Evolutionary conservation across 2,113 vertebrate genomes (phyloP).

Genomic region (Otis tarda): DNA sequence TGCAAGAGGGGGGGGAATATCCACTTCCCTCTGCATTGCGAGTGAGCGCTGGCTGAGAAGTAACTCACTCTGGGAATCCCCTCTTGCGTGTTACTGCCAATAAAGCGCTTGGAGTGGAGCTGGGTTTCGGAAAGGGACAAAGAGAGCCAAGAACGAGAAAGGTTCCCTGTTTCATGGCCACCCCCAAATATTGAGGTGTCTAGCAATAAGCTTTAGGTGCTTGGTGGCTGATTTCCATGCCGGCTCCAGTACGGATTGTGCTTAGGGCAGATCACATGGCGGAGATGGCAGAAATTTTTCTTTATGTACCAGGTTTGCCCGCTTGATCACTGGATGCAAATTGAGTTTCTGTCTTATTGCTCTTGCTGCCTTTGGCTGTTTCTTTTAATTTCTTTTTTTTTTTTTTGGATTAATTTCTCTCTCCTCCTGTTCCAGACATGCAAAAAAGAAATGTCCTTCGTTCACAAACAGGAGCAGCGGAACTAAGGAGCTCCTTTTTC

Average conservation of each 20-base stretch:
- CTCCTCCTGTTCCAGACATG: not conserved
- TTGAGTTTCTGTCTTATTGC: conserved; percentile 29
- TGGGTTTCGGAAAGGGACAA: not conserved
- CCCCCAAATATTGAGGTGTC: not conserved
- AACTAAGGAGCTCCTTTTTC: not conserved
- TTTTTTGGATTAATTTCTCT: not conserved
- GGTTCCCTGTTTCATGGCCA: not conserved
- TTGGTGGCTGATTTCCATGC: rapidly evolving
- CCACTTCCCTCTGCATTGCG: not conserved
- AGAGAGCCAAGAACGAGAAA: not conserved
- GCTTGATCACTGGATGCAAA: conserved; percentile 18
- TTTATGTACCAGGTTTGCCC: not conserved
- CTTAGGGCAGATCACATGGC: not conserved
- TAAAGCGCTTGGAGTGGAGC: not conserved
- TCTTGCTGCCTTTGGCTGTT: not conserved
- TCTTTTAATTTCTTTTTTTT: not conserved
- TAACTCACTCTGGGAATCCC: conserved; percentile 22
- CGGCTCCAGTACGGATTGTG: not conserved
- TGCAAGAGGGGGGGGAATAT: not conserved
- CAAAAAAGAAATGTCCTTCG: not conserved
- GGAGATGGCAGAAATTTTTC: not conserved
- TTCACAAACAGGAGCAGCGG: not conserved
- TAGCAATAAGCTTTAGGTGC: not conserved
- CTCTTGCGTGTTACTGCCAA: not conserved
- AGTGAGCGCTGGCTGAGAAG: not conserved